phyloP scores from a whole-genome alignment of 2,888 invertebrate species.

The Ophion ellenae region DNA sequence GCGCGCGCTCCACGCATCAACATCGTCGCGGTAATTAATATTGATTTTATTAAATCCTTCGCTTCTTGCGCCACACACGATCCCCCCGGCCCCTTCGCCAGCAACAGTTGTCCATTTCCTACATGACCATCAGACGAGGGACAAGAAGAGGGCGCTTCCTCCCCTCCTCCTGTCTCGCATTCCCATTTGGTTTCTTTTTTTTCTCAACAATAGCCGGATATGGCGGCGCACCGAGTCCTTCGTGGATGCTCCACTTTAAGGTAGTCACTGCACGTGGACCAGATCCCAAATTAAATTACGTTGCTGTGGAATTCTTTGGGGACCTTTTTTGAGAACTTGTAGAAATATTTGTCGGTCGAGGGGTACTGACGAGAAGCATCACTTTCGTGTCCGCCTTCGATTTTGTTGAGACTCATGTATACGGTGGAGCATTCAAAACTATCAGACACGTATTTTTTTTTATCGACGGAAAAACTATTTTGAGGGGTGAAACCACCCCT shows the following conservation, averaged over 20 bases:
- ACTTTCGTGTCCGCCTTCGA: not conserved
- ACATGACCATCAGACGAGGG: constrained; percentile 37
- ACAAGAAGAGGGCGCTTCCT: not conserved
- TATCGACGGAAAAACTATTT: not conserved
- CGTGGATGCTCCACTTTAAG: constrained; percentile 27
- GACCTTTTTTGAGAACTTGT: not conserved
- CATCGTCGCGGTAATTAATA: constrained; percentile 80
- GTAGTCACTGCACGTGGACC: not conserved
- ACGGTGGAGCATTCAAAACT: not conserved
- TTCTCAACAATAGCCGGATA: constrained; percentile 37
- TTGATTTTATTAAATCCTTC: constrained; percentile 81
- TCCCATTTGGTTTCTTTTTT: constrained; percentile 40
- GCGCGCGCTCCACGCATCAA: constrained; percentile 65
- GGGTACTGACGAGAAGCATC: not conserved
- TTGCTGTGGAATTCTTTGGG: not conserved
- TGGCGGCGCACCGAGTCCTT: constrained; percentile 31
- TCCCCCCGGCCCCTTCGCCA: not conserved
- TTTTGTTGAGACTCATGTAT: not conserved
- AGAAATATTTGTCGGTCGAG: not conserved
- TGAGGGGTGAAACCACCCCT: not conserved
- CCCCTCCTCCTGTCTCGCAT: constrained; percentile 63
- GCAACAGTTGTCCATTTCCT: constrained; percentile 52
- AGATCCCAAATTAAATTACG: not conserved
- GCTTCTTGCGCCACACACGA: constrained; percentile 70
- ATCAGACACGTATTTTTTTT: not conserved